A percentile compares a stretch with the other conserved stretches of the same genome.
phyloP scores from a whole-genome alignment of 2,113 vertebrate species.

The Oreotrochilus melanogaster region DNA sequence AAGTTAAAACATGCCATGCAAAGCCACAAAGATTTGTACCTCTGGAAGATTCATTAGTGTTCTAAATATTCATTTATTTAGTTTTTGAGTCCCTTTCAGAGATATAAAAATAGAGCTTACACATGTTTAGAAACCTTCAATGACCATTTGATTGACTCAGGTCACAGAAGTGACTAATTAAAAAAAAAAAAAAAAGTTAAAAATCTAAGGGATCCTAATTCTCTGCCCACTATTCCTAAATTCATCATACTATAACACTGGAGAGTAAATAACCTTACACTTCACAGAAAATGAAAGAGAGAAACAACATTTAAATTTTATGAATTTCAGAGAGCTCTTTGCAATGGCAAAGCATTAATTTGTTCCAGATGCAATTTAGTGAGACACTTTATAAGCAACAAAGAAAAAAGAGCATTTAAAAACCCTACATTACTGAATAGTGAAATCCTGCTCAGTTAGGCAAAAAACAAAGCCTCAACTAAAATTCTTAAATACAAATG shows the following conservation, averaged over 20 bases:
- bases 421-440: rapidly evolving
- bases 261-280: background rate
- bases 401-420: background rate
- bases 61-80: background rate
- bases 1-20: background rate
- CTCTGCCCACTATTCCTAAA: background rate
- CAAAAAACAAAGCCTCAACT: background rate
- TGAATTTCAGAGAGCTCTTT: background rate
- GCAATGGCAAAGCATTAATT: background rate
- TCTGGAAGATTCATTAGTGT: background rate
- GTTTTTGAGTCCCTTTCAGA: background rate
- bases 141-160: background rate
- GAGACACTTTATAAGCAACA: background rate
- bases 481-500: background rate
- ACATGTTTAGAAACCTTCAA: background rate
- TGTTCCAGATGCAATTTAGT: background rate
- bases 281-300: background rate
- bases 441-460: background rate
- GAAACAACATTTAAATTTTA: background rate
- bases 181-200: background rate
- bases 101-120: background rate
- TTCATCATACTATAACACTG: background rate
- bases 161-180: background rate
- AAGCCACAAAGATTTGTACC: background rate
- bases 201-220: background rate